Base-by-base conservation (phyloP, 1,140 invertebrate genomes). In the Drosophila equinoxialis region DNA sequence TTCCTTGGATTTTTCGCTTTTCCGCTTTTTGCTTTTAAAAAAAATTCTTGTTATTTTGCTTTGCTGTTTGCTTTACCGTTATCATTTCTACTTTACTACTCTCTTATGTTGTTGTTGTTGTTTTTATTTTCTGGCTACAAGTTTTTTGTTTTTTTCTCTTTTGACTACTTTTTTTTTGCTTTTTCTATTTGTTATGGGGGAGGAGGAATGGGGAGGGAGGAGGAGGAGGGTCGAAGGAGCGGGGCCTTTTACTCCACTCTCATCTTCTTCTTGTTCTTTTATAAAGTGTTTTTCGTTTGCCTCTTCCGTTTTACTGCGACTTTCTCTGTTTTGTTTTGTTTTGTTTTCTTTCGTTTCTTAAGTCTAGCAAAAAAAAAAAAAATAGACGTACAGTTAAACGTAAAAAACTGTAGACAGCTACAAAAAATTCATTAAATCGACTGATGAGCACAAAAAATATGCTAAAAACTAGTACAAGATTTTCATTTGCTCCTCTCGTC, bases 401-500 rank as follows among this genome's bases (percentile, higher is more conserved):
- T 82, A 83, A 86, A 79, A 90, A 86, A 81, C 71, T 90, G 84
- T 89, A 89, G 85, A 89, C 85, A 89, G 74, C 85, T 89, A 84
- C 84, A 84, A 84, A 89, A 87, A 75, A 84, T 74, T 89, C 69
- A 74, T 81, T 90, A 81, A 89, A 81, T 79, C 80, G 84, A 84
- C 84, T 90, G 84, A 89, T 87, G 84, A 89, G 84, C 84, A 89
- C 85, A 89, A 89, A 79, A 87, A 89, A 90, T 78, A 89, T 89
- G 84, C 84, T 81, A 89, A 89, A 90, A 89, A 81, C 77, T 89
- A 89, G 66, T 89, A 84, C 71, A 89, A 81, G 74, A 81, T 75
- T 84, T 75, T 51, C 65, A 55, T 58, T 48, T 10, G 37, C 33
- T 45, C 17, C 57, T 37, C 6, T 58, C 35, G 4, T 35, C 10